Evolutionary conservation across 2,888 invertebrate genomes (phyloP).

Genomic region (Thelaira solivaga): DNA sequence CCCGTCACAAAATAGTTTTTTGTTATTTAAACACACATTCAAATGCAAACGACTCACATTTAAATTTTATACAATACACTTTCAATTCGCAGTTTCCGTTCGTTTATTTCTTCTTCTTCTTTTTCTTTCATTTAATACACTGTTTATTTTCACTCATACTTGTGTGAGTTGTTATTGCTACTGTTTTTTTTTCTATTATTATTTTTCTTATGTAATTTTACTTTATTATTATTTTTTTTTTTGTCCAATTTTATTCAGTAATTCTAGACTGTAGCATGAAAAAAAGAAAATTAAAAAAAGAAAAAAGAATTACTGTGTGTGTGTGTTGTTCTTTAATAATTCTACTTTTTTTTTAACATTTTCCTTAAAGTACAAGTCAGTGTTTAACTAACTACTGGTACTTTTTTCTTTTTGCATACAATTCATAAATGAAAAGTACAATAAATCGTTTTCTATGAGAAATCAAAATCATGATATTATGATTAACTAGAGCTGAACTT

Average conservation of each 20-base stretch:
- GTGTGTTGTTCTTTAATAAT: no score
- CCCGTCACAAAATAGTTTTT: no score
- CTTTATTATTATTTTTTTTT: not conserved
- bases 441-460: not conserved
- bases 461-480: no score
- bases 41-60: conserved; percentile 24
- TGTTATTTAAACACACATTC: conserved; percentile 24
- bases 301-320: not conserved
- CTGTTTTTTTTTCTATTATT: not conserved
- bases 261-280: conserved; percentile 21
- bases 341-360: no score
- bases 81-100: conserved; percentile 54
- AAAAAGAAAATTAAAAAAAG: conserved; percentile 26
- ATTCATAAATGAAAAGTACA: not conserved
- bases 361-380: no score
- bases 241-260: conserved; percentile 36
- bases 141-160: conserved; percentile 53
- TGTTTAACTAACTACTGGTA: no score
- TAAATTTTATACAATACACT: not conserved
- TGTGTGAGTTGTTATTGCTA: conserved; percentile 27
- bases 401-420: not conserved
- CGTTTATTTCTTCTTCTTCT: no score
- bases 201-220: not conserved
- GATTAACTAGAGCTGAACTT: no score
- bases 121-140: conserved; percentile 71